Evolutionary conservation across 1,140 invertebrate genomes (phyloP), one percentile per base, ranked within the genome.

Genomic region (Prorops nasuta): DNA sequence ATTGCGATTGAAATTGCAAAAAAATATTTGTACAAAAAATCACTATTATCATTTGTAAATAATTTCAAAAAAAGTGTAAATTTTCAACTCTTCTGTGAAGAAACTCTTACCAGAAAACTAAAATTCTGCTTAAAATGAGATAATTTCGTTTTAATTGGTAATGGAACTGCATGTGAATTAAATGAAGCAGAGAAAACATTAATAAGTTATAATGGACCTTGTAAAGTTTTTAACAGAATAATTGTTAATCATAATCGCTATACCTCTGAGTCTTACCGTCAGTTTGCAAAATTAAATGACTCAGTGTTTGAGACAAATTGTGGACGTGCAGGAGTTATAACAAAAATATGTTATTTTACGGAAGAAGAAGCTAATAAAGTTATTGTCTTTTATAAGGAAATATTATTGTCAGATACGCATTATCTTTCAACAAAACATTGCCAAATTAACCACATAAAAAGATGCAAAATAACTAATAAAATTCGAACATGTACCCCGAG

Each of bases 11-110:
- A 54, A 39, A 49, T 54, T 18, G 31, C 39, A 9, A 38, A 38
- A 7, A 46, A 28, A 38, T 40, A 52, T 52, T 21, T 46, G 18
- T 28, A 43, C 6, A 19, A 35, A 4, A 43, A 50, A 20, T 31
- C 22, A 18, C 17, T 49, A 17, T 15, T n/a, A 36, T 9, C 24
- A 34, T 42, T 42, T 21, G 10, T 12, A 19, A 43, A 43, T 10
- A 35, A 42, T 22, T 20, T 43, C 12, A 7, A 15, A 22, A 35
- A 3, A 6, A 15, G 31, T 4, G 2, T 19, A 20, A 34, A 21
- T 6, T 43, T 21, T 36, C 12, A 20, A 20, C 15, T 32, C 35
- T 50, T 50, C 20, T 21, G 31, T 37, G 32, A 50, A 15, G 16
- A 15, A 43, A 20, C 21, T 36, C 43, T 36, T 2, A 17, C 10